Evolutionary conservation across 2,888 invertebrate genomes (phyloP).

Genomic region (Sphaeridia pumilis): DNA sequence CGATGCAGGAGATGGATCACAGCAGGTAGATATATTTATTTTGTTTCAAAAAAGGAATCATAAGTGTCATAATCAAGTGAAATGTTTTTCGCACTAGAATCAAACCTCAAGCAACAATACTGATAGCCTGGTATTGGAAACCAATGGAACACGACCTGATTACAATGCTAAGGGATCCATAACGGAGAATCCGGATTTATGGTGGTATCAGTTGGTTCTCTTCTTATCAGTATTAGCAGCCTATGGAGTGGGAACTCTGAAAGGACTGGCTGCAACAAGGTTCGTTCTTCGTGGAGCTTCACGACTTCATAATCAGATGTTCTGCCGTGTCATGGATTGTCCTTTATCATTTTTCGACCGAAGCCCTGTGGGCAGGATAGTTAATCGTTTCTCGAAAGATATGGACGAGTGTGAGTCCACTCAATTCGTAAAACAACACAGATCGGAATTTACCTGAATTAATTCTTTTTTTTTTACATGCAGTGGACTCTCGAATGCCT

Average conservation of each 20-base stretch:
- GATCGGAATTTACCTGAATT: not conserved
- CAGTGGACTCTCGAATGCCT: slow-evolving; percentile 45
- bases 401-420: slow-evolving; percentile 41
- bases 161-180: slow-evolving; percentile 36
- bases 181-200: slow-evolving; percentile 40
- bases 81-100: not conserved
- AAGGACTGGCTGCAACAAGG: slow-evolving; percentile 36
- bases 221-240: slow-evolving; percentile 40
- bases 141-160: slow-evolving; percentile 15
- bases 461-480: too few species aligned
- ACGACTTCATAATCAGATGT: slow-evolving; percentile 37
- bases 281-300: slow-evolving; percentile 36
- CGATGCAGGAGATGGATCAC: slow-evolving; percentile 36
- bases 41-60: too few species aligned
- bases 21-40: not conserved
- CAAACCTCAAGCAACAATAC: not conserved
- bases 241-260: slow-evolving; percentile 41
- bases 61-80: not conserved
- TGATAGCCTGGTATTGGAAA: not conserved
- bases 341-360: slow-evolving; percentile 42
- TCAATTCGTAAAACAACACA: not conserved
- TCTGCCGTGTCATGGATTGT: slow-evolving; percentile 36
- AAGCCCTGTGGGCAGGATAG: slow-evolving; percentile 42
- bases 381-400: slow-evolving; percentile 43
- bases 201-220: slow-evolving; percentile 42